Evolutionary conservation across 2,113 vertebrate genomes (phyloP).

Genomic region (Suricata suricatta): DNA sequence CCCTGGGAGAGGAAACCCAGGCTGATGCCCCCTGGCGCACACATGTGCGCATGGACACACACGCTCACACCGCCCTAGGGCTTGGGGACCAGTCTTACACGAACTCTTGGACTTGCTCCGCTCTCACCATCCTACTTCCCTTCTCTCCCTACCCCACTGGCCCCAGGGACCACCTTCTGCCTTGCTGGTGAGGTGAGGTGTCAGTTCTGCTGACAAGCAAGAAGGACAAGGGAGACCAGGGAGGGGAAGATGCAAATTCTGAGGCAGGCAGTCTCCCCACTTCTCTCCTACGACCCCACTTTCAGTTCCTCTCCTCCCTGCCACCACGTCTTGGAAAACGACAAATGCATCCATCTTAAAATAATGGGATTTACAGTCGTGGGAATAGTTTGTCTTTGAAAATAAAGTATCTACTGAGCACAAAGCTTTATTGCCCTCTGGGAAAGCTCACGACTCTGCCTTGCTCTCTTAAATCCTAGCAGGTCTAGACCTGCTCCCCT

Average conservation of each 20-base stretch:
- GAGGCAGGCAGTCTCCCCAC: background rate
- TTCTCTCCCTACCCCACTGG: background rate
- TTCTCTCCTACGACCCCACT: background rate
- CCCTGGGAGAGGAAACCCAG: background rate
- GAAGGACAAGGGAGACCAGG: background rate
- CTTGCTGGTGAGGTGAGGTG: background rate
- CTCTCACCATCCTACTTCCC: background rate
- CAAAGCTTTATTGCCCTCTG: background rate
- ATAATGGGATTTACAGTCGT: background rate
- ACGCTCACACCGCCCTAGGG: background rate
- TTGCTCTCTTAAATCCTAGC: background rate
- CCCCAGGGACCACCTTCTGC: background rate
- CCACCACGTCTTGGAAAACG: background rate
- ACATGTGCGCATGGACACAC: no score
- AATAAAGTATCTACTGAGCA: background rate
- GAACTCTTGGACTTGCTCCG: background rate
- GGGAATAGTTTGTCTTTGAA: background rate
- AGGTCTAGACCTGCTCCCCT: slow-evolving; percentile 2
- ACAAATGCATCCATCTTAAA: background rate
- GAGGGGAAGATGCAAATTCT: background rate
- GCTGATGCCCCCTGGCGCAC: no score
- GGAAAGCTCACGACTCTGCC: background rate
- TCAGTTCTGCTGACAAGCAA: background rate
- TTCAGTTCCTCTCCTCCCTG: background rate
- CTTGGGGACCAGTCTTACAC: background rate